Conservation (phyloP, 2,888 invertebrate genomes). For the Pachymerium ferrugineum region DNA sequence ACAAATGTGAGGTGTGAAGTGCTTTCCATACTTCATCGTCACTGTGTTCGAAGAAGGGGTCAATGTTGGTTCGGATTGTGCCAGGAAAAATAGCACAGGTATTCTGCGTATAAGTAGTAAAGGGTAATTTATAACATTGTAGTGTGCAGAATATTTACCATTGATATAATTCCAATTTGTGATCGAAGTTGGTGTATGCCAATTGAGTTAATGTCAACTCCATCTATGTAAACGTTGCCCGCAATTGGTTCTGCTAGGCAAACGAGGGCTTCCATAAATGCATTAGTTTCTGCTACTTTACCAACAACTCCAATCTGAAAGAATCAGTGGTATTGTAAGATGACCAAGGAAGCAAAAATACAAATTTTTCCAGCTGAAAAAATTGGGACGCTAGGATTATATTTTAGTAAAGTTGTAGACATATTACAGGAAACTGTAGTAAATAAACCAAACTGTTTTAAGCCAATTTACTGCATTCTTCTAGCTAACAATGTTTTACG, state of each 20-base stretch:
- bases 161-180: conserved; percentile 9
- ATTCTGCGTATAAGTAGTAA: neutral
- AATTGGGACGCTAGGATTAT: too few relatives aligned
- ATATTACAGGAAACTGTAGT: too few relatives aligned
- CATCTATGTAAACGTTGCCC: conserved; percentile 42
- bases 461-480: too few relatives aligned
- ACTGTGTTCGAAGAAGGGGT: neutral
- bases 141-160: neutral
- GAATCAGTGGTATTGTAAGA: too few relatives aligned
- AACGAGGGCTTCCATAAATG: conserved; percentile 37
- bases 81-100: neutral
- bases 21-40: conserved; percentile 2
- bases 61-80: neutral
- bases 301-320: neutral
- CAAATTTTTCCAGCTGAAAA: too few relatives aligned
- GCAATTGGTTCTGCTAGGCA: conserved; percentile 41
- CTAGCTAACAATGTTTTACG: too few relatives aligned
- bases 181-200: conserved; percentile 41
- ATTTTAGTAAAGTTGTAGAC: too few relatives aligned
- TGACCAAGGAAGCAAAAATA: too few relatives aligned
- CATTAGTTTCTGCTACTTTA: neutral
- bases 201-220: conserved; percentile 41
- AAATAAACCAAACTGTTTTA: too few relatives aligned
- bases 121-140: neutral
- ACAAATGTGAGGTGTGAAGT: neutral